A percentile compares a stretch with the other conserved stretches of the same genome.
Evolutionary conservation across 2,113 vertebrate genomes (phyloP).

Genomic region (Aplodontia rufa): DNA sequence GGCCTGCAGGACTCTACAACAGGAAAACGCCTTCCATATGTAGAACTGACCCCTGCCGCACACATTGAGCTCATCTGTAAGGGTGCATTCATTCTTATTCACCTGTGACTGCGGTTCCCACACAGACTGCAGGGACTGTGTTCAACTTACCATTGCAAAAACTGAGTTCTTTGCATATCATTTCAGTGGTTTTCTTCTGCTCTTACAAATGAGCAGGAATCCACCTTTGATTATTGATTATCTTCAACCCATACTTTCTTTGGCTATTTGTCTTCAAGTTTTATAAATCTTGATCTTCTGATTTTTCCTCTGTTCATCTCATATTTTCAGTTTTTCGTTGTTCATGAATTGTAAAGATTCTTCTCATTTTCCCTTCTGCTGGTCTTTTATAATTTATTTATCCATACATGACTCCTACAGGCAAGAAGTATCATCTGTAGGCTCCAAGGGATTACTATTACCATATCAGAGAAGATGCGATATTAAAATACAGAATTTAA

Average conservation of each 20-base stretch:
- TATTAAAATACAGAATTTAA: neutral
- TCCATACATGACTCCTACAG: neutral
- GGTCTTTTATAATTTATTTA: neutral
- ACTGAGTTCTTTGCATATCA: neutral
- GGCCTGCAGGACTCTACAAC: rapidly evolving
- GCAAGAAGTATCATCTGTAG: neutral
- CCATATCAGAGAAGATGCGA: neutral
- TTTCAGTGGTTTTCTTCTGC: neutral
- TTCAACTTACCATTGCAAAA: neutral
- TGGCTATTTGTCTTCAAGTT: neutral
- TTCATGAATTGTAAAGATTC: neutral
- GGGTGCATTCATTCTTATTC: neutral
- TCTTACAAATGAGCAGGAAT: neutral
- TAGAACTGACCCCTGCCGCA: neutral
- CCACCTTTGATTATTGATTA: neutral
- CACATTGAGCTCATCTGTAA: neutral
- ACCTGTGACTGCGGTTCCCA: neutral
- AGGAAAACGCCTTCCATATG: neutral
- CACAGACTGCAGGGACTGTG: neutral
- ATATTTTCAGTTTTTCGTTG: neutral
- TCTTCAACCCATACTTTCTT: neutral
- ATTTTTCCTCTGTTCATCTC: neutral
- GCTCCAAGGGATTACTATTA: neutral
- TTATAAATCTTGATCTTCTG: neutral
- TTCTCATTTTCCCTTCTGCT: neutral